Evolutionary conservation across 2,888 invertebrate species (phyloP), one percentile per base, ranked within the genome.

Genomic region (Cyclophora albipunctata): DNA sequence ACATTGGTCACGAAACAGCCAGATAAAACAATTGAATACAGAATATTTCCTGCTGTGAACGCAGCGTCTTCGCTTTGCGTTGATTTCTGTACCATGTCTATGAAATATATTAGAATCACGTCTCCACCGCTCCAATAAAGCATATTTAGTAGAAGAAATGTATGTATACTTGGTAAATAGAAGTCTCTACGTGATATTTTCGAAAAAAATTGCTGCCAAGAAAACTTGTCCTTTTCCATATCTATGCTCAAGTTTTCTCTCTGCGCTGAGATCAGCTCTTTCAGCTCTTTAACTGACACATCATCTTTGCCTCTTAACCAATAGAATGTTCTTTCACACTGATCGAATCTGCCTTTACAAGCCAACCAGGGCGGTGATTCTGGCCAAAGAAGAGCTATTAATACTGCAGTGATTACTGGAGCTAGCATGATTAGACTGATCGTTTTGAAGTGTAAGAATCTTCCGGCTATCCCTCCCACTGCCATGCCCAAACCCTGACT

Each of bases 331-430:
- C 35, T 34, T 43, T 54, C 57, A 45, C 60, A 59, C 47, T 51
- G 53, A 4, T 57, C 52, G 20, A 57, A 58, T 37, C 58, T 50
- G 7, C 55, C 58, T 52, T 54, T 63, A 42, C 52, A 63, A 43
- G 63, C 63, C 3, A 63, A 43, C 63, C 59, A 63, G 1, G 53
- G 48, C 5, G 63, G 63, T 3, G 63, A 61, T 7, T 63, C 61
- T 5, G 63, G 60, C 58, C 61, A 63, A 4, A 53, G 37, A 2
- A 56, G 45, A 2, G 53, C 49, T 5, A 58, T 44, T 0, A 46
- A 5, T 1, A 54, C 37, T n/a, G 60, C 58, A 20, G 51, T 4
- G 2, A 48, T 7, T 7, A 52, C 52, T 1, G 56, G 54, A 3
- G 51, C 40, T 5, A 48, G 5, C 56, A 60, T 55, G 7, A 55